Evolutionary conservation across 2,797 vertebrate species (phyloP), one percentile per base, ranked within the genome.

Genomic region (Leuciscus waleckii): DNA sequence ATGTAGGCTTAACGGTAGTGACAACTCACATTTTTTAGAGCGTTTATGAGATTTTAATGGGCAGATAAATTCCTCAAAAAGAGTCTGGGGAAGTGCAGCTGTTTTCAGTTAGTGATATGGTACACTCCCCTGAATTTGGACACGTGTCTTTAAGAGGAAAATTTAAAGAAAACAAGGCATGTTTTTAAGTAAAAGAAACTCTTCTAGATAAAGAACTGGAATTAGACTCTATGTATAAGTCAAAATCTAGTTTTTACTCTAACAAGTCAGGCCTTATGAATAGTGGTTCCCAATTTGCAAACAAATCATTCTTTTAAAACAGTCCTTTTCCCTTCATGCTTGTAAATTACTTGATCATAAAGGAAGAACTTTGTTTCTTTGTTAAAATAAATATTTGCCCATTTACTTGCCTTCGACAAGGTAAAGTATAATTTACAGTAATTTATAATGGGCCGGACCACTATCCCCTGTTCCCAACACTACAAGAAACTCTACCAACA

Each of bases 21-120:
- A 68, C 69, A 13, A 67, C 80, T 82, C 65, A 8, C 17, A 35
- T 65, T 32, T 49, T 49, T 77, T 26, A 74, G 67, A 77, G 63
- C 17, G 79, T 46, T 88, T 89, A 80, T 23, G 41, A 7, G 63
- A 71, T 61, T 82, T 82, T 78, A 69, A 82, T 46, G 71, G 39
- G 71, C 75, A 78, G 83, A 76, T 78, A 83, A 84, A 90, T 91
- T 90, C 88, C 87, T 88, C 39, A 29, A 74, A 78, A 79, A 70
- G 17, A 85, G 54, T 82, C 65, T 49, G 75, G 37, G 43, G 65
- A 81, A 84, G 61, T 49, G 68, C 90, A 89, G 75, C 81, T 92
- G 89, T 80, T 88, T 92, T 87, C 81, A 89, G 86, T 92, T 91
- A 91, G n/a, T 37, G 61, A 35, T 63, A 41, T 51, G 77, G 80